Evolutionary conservation across 2,797 vertebrate species (phyloP).

Genomic region (Labeo calbasu): DNA sequence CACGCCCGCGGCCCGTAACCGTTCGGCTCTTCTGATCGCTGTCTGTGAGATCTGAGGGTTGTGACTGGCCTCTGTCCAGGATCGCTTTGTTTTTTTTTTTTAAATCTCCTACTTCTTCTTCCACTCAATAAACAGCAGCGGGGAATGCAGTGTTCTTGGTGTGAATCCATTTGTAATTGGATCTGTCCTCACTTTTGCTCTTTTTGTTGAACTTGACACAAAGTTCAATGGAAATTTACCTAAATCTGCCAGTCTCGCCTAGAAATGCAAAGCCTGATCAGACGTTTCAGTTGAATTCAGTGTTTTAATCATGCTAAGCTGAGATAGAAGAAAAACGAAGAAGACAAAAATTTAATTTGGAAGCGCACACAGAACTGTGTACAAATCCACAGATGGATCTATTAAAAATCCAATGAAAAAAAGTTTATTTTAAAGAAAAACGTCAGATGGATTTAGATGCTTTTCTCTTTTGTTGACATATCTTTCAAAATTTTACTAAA

Average conservation of each 20-base stretch:
- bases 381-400: not conserved
- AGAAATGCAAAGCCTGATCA: constrained; percentile 15
- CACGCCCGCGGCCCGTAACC: constrained; percentile 33
- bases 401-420: not conserved
- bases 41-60: constrained; percentile 29
- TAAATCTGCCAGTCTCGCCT: not conserved
- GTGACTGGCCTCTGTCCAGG: not conserved
- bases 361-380: not conserved
- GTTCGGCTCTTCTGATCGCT: constrained; percentile 50
- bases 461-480: not conserved
- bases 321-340: no score
- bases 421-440: no score
- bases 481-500: not conserved
- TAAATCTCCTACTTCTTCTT: constrained; percentile 7
- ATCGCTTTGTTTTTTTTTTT: not conserved
- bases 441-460: no score
- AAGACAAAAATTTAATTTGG: not conserved
- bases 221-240: constrained; percentile 13
- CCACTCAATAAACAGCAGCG: not conserved
- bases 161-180: constrained; percentile 22
- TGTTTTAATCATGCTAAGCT: not conserved
- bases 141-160: not conserved
- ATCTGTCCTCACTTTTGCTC: constrained; percentile 1
- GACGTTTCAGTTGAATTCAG: not conserved
- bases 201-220: constrained; percentile 29